Conservation (phyloP, 2,888 invertebrate genomes). For the Ophion costatus region DNA sequence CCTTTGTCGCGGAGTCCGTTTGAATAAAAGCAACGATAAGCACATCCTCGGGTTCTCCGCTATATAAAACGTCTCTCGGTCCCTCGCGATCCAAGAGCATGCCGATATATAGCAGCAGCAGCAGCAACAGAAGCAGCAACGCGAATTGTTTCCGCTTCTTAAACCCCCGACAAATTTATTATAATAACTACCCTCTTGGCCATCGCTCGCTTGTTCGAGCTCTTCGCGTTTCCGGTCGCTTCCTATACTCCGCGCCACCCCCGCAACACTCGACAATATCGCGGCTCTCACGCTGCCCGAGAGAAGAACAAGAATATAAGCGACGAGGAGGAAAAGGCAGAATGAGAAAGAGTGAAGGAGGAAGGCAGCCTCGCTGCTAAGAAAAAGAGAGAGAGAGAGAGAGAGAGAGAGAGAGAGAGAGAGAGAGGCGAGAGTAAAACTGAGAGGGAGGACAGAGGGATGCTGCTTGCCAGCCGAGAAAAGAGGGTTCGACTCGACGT, state of each 20-base stretch:
- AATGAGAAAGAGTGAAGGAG: slow-evolving; percentile 43
- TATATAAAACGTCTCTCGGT: slow-evolving; percentile 36
- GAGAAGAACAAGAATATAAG: slow-evolving; percentile 62
- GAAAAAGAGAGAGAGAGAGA: slow-evolving; percentile 60
- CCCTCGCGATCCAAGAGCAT: slow-evolving; percentile 29
- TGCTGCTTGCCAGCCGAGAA: slow-evolving; percentile 54
- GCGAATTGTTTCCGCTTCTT: slow-evolving; percentile 83
- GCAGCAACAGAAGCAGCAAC: slow-evolving; percentile 58
- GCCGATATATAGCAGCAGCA: slow-evolving; percentile 20
- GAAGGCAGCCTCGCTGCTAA: background rate
- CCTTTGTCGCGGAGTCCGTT: slow-evolving; percentile 78
- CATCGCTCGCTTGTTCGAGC: slow-evolving; percentile 72
- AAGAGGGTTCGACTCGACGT: slow-evolving; percentile 75
- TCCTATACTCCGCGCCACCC: slow-evolving; percentile 52
- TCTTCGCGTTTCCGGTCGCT: slow-evolving; percentile 68
- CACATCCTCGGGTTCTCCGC: slow-evolving; percentile 81
- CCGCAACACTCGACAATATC: slow-evolving; percentile 56
- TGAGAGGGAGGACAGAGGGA: slow-evolving; percentile 59
- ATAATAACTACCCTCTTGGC: slow-evolving; percentile 82
- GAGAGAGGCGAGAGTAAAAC: slow-evolving; percentile 48
- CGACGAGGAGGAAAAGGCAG: slow-evolving; percentile 57
- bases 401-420: slow-evolving; percentile 48
- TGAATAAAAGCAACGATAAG: slow-evolving; percentile 83
- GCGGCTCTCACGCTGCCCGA: slow-evolving; percentile 58
- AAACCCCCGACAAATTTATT: slow-evolving; percentile 83